Evolutionary conservation across 2,113 vertebrate species (phyloP).

Genomic region (Alligator mississippiensis): DNA sequence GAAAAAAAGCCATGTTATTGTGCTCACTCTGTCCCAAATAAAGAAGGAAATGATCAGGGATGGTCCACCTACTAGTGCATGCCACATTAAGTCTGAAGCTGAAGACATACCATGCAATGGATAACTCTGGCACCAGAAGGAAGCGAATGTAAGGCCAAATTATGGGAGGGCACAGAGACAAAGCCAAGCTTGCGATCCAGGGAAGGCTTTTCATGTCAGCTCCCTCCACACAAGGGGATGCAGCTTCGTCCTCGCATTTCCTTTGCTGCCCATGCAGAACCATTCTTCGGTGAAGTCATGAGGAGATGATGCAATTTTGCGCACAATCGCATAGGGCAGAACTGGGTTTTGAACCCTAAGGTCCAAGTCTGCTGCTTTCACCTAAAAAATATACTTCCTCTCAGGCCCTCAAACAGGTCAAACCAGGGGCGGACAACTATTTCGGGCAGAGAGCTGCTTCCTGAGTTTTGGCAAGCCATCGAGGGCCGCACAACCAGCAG

Average conservation of each 20-base stretch:
- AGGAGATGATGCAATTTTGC: not conserved
- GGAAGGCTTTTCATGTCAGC: not conserved
- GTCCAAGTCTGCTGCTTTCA: not conserved
- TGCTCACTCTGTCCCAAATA: not conserved
- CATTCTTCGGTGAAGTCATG: too few relatives aligned
- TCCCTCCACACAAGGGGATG: not conserved
- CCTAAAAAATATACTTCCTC: not conserved
- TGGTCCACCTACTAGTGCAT: not conserved
- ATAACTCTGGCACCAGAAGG: not conserved
- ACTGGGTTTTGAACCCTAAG: not conserved
- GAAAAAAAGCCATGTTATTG: not conserved
- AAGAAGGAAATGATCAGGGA: not conserved
- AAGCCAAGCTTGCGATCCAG: not conserved
- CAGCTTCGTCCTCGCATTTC: not conserved
- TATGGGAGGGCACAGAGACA: not conserved
- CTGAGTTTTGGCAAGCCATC: too few relatives aligned
- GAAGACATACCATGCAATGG: not conserved
- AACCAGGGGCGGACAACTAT: too few relatives aligned
- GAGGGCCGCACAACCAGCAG: too few relatives aligned
- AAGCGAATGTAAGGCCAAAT: rapidly evolving
- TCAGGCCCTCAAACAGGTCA: not conserved
- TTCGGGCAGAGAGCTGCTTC: too few relatives aligned
- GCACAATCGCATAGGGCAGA: not conserved
- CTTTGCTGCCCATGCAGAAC: not conserved
- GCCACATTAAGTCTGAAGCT: not conserved